These are phyloP conservation scores for Pyralis farinalis DNA, from an alignment of 2,888 invertebrate genomes.

Conservation along the genomic window DNA sequence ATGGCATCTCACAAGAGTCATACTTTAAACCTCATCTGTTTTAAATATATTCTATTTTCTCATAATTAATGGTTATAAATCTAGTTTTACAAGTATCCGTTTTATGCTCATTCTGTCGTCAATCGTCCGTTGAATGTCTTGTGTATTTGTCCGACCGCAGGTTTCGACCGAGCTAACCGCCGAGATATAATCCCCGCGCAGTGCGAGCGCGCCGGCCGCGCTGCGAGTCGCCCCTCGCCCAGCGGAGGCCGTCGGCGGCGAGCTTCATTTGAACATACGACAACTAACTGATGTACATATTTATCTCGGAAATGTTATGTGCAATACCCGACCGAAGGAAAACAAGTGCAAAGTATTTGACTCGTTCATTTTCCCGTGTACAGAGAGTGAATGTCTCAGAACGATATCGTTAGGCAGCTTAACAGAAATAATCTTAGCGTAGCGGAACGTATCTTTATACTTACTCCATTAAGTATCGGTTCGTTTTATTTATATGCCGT, in stretches of 20 bases:
- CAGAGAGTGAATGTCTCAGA: conserved; percentile 33
- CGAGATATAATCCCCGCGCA: conserved; percentile 45
- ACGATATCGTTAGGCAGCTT: conserved; percentile 7
- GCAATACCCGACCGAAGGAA: conserved; percentile 52
- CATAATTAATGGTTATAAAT: too few species aligned
- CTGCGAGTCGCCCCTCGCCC: conserved; percentile 10
- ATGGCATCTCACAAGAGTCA: conserved; percentile 3
- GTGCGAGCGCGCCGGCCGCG: conserved; percentile 29
- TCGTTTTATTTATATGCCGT: conserved; percentile 14
- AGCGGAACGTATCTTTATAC: conserved; percentile 13
- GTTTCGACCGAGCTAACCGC: conserved; percentile 51
- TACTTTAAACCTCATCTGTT: neutral
- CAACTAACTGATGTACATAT: conserved; percentile 50
- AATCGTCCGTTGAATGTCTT: too few species aligned
- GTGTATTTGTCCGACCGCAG: conserved; percentile 25
- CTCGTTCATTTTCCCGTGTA: conserved; percentile 38
- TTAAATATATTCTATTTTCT: neutral
- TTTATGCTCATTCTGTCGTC: too few species aligned
- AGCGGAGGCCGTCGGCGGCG: conserved; percentile 23
- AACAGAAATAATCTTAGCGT: conserved; percentile 19
- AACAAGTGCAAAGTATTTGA: conserved; percentile 38
- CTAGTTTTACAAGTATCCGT: too few species aligned
- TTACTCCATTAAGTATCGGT: conserved; percentile 11
- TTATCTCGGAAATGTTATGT: conserved; percentile 51
- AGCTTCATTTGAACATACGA: conserved; percentile 25